phyloP scores from a whole-genome alignment of 2,797 vertebrate genomes.

The Echeneis naucrates region DNA sequence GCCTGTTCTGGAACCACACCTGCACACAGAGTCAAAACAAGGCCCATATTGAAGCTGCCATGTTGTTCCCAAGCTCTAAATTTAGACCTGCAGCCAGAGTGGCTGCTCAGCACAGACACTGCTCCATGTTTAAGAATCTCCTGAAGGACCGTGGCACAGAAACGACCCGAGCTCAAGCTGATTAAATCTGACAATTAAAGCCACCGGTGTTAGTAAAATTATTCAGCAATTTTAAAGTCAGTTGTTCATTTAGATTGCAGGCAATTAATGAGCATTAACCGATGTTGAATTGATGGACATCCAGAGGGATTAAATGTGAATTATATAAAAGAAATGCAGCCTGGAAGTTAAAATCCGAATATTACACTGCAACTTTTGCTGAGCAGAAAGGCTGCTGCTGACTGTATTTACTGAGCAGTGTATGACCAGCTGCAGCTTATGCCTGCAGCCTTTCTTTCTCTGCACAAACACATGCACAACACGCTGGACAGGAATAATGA shows the following conservation, averaged over 20 bases:
- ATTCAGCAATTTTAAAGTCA: background rate
- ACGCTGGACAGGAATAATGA: slow-evolving; percentile 31
- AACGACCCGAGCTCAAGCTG: background rate
- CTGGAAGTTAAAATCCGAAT: background rate
- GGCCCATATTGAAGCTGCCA: slow-evolving; percentile 72
- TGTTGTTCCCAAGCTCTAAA: slow-evolving; percentile 51
- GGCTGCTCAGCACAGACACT: slow-evolving; percentile 16
- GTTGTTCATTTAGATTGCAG: background rate
- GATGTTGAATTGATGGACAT: background rate
- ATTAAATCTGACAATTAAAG: background rate
- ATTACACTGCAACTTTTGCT: background rate
- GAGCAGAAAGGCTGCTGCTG: background rate
- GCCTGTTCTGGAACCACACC: slow-evolving; percentile 98
- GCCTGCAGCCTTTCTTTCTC: background rate
- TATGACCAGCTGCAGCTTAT: background rate
- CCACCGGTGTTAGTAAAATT: background rate
- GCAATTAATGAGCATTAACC: background rate
- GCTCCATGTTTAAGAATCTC: background rate
- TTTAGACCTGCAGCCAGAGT: slow-evolving; percentile 17
- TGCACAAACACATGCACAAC: slow-evolving; percentile 13
- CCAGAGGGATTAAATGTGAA: background rate
- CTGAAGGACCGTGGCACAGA: background rate
- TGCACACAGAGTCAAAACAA: slow-evolving; percentile 79
- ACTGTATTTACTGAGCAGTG: background rate
- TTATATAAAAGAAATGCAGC: no score